Evolutionary conservation across 2,888 invertebrate species (phyloP), one percentile per base, ranked within the genome.

Genomic region (Drosophila hamatofila): DNA sequence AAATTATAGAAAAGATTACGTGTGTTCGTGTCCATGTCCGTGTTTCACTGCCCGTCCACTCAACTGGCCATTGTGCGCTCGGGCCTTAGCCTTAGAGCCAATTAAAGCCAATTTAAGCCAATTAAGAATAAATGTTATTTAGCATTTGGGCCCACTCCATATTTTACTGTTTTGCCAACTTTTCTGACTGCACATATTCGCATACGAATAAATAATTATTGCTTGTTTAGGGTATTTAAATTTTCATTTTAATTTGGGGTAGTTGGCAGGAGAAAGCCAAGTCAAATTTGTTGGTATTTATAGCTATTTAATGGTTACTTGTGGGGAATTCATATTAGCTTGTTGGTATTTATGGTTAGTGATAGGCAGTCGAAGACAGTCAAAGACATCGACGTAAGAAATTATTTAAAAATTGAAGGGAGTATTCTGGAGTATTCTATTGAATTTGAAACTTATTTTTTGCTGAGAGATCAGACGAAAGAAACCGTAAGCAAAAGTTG

Each of bases 1-100:
- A 87, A 85, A 85, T 85, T 89, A 84, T 85, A 81, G 85, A 78
- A 84, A 89, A 84, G 88, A 84, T 84, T 89, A 86, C 88, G 89
- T 86, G 89, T 86, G 18, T 27, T 16, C 35, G 8, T n/a, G 81
- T 71, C 64, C 72, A 18, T 48, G 27, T 27, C 54, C 52, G 9
- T 7, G 37, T 16, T 16, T 37, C 37, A 8, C n/a, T 54, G 37
- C 18, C 55, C 54, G 18, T 12, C 30, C 7, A 30, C 51, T 57
- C 65, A 21, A n/a, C 60, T 66, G 66, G 72, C 55, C 68, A 74
- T 48, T 51, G 52, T 48, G n/a, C 21, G 30, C 37, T n/a, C 35
- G 27, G 12, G 63, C 41, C 25, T 2, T 14, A 18, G 18, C 52
- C 25, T 16, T 16, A 42, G 42, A 49, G 39, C 55, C 58, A 79